Conservation (phyloP, 2,888 invertebrate species). For the Rhamnusium bicolor region DNA sequence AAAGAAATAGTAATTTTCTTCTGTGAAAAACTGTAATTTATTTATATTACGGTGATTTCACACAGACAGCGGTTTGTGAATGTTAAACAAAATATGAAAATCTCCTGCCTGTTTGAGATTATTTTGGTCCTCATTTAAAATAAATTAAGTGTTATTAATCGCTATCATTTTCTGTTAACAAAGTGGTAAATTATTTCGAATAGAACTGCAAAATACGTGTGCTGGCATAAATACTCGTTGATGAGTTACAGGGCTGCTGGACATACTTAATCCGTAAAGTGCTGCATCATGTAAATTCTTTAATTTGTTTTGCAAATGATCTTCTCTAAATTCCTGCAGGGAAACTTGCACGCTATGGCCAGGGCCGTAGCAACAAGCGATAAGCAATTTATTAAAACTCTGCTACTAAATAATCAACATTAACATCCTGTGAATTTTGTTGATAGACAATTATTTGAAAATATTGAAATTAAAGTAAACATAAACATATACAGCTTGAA, state of each 20-base stretch:
- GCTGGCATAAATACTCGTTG: conserved; percentile 46
- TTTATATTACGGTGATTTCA: background rate
- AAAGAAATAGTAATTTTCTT: background rate
- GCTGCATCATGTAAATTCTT: conserved; percentile 69
- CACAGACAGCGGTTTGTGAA: background rate
- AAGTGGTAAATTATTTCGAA: conserved; percentile 35
- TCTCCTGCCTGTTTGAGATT: background rate
- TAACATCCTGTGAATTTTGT: too few species aligned
- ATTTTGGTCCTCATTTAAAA: background rate
- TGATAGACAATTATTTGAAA: too few species aligned
- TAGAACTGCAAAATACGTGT: conserved; percentile 47
- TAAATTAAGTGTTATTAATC: conserved; percentile 15
- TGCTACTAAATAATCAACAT: too few species aligned
- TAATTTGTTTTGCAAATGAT: conserved; percentile 70
- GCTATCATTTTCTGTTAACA: conserved; percentile 3
- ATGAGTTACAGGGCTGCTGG: conserved; percentile 53
- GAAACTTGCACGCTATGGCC: conserved; percentile 35
- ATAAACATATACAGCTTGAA: too few species aligned
- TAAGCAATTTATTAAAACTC: too few species aligned
- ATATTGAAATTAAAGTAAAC: too few species aligned
- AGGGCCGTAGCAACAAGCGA: background rate
- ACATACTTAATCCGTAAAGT: conserved; percentile 67
- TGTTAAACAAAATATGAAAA: background rate
- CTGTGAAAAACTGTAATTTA: background rate
- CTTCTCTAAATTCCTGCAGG: conserved; percentile 54